phyloP scores from a whole-genome alignment of 2,888 invertebrate genomes.

The Prosapia bicincta region DNA sequence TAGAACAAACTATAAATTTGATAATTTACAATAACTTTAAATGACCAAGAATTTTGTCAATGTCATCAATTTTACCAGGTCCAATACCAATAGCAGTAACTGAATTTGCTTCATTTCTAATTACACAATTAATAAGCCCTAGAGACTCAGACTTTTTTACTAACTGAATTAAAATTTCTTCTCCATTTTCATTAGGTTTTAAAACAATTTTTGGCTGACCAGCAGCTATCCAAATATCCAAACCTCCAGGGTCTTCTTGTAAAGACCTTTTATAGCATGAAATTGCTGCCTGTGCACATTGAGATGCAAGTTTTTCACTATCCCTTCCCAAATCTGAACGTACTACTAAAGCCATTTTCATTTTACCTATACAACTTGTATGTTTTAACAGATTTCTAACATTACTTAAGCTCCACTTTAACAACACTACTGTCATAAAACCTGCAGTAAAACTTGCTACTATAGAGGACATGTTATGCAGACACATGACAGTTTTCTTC shows the following conservation, averaged over 20 bases:
- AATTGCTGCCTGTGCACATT: constrained; percentile 76
- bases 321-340: constrained; percentile 72
- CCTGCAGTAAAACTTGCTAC: not conserved
- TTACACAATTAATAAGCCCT: constrained; percentile 53
- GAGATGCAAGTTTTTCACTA: constrained; percentile 74
- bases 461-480: no score
- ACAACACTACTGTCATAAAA: not conserved
- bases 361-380: not conserved
- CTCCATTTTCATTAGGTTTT: not conserved
- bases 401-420: not conserved
- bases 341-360: constrained; percentile 72
- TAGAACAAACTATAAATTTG: not conserved
- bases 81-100: not conserved
- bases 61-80: not conserved
- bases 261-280: constrained; percentile 58
- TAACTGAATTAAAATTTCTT: not conserved
- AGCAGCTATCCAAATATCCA: constrained; percentile 58
- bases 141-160: not conserved
- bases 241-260: constrained; percentile 46
- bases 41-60: not conserved
- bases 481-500: no score
- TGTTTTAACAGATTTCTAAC: not conserved
- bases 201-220: constrained; percentile 73
- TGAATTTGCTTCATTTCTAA: not conserved
- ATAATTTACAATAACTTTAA: not conserved